phyloP scores from a whole-genome alignment of 2,113 vertebrate genomes.

The Callospermophilus lateralis region DNA sequence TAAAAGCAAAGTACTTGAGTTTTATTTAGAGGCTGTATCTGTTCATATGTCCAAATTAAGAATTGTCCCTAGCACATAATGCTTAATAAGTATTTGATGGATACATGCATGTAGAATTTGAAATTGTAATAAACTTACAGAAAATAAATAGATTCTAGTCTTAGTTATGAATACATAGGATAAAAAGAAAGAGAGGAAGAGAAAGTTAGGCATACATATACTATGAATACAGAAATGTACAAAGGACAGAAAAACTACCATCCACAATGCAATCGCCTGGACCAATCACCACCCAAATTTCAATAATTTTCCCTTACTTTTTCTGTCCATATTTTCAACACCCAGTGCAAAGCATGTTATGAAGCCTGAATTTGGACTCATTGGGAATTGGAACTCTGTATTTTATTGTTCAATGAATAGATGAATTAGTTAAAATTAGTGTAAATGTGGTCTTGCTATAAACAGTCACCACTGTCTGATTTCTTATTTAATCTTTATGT shows the following conservation, averaged over 20 bases:
- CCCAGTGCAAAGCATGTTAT: neutral
- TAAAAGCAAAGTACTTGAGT: neutral
- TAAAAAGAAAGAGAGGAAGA: neutral
- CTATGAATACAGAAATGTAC: neutral
- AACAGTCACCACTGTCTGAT: neutral
- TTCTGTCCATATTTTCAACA: neutral
- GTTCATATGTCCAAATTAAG: neutral
- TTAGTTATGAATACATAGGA: neutral
- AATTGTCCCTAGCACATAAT: neutral
- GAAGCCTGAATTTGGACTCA: neutral
- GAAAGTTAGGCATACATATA: neutral
- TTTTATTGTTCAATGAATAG: neutral
- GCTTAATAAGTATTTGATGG: neutral
- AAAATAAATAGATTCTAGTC: neutral
- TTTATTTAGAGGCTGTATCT: conserved; percentile 27
- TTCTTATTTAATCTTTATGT: neutral
- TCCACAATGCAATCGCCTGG: neutral
- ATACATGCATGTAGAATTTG: neutral
- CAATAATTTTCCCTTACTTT: neutral
- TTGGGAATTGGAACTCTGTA: neutral
- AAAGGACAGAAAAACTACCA: neutral
- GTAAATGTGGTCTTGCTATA: neutral
- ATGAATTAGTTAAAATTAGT: neutral
- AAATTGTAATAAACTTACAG: neutral
- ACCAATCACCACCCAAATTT: neutral